Base-by-base conservation (phyloP, 2,888 invertebrate genomes). In the Drosophila recens region DNA sequence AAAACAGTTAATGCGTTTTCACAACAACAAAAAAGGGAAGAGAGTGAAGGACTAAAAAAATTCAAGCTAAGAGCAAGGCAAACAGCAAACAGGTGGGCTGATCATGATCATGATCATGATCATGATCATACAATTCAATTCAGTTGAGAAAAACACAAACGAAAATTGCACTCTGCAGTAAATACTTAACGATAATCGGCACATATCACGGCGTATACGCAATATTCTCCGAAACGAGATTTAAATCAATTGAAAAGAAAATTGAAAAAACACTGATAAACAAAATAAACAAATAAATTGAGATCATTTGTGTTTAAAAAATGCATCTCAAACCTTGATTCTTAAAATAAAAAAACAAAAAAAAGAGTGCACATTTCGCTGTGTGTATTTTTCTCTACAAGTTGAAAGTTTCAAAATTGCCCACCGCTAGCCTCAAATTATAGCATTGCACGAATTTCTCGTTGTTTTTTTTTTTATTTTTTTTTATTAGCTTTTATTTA, bases 11-110 rank as follows among this genome's bases (percentile, higher is more conserved):
- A 67, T 33, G 38, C 49, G 43, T 75, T 71, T 73, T 30, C 56
- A 71, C 61, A 65, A 61, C 62, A 79, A 75, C 67, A 76, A 58
- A 46, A 72, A 80, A 72, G 87, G 89, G 83, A 91, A 79, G 91
- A 91, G 91, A 90, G 87, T 76, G 81, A 90, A 90, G 91, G 90
- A 90, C 90, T 90, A 85, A 64, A 84, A 72, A 27, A 27, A 5
- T 0, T 71, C 76, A 74, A 65, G 66, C 77, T 59, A 73, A 70
- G 59, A 66, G 69, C 67, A 57, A 52, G 46, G 48, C 56, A 62
- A 73, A 66, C 56, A 46, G 67, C 56, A 48, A 68, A 43, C 40
- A 48, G 43, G n/a, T 46, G 72, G 57, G 40, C 62, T 58, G 36
- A 43, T 27, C 13, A 8, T 30, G 8, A 30, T 27, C 27, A 27